Percentiles rank a stretch among this genome's conserved stretches.
phyloP scores from a whole-genome alignment of 2,797 vertebrate species.

The Eurystomus glaucurus region DNA sequence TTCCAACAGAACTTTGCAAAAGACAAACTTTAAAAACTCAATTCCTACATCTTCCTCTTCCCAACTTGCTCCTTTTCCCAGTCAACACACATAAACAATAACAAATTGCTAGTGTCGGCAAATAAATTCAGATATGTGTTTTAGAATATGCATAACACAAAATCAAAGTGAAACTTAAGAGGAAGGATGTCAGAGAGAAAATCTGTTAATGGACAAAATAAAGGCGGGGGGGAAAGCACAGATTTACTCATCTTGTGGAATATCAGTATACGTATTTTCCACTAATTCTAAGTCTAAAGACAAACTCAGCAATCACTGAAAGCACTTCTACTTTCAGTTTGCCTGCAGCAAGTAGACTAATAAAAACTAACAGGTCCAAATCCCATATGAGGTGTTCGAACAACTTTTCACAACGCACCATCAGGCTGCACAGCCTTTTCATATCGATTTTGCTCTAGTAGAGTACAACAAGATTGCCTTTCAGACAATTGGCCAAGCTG shows the following conservation, averaged over 20 bases:
- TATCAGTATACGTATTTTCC: neutral
- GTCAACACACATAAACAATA: neutral
- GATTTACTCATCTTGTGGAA: neutral
- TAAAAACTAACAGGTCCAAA: neutral
- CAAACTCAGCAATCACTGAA: neutral
- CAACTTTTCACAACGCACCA: neutral
- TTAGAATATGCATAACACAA: neutral
- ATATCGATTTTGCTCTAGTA: neutral
- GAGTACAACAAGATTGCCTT: neutral
- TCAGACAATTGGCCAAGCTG: neutral
- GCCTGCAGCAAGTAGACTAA: neutral
- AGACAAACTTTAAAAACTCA: neutral
- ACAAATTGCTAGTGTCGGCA: neutral
- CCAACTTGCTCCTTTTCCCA: neutral
- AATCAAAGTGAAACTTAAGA: neutral
- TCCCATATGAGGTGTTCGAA: fast-evolving
- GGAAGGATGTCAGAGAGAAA: neutral
- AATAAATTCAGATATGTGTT: neutral
- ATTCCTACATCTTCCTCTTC: neutral
- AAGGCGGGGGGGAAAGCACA: neutral
- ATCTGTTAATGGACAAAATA: neutral
- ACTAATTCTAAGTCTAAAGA: neutral
- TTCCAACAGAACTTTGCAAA: neutral
- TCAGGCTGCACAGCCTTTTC: neutral
- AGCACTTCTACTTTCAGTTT: neutral